Base-by-base conservation (phyloP, 2,797 vertebrate genomes). In the Mionectes olivaceus region DNA sequence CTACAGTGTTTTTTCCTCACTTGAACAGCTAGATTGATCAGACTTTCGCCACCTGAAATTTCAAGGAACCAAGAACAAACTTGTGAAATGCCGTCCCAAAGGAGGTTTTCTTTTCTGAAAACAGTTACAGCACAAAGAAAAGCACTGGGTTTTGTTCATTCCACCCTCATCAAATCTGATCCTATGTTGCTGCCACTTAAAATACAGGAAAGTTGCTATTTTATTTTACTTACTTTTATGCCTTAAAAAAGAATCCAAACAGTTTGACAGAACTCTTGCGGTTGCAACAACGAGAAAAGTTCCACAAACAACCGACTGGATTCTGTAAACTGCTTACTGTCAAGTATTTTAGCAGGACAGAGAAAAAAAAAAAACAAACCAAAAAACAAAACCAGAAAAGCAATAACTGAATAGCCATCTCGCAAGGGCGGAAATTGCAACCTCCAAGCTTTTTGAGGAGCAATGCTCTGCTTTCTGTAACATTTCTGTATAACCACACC, bases 231-330 rank as follows among this genome's bases (percentile, higher is more conserved):
- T 81, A 65, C n/a, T 71, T 68, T 35, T 44, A 61, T 23, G 10
- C 33, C n/a, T 74, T 32, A 33, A 81, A 55, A 91, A 59, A 57
- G 28, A 63, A 30, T 15, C 21, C 30, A 25, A 30, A 13, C 39
- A 47, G 25, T 79, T 81, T 67, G 13, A 73, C 41, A 83, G 35
- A 80, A 71, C 13, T 22, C 87, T 63, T 69, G 53, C 82, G 93
- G 49, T 21, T 91, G 32, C 50, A 67, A 24, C 39, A 74, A 55
- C 19, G 70, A 63, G 50, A 68, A 46, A 47, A 91, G 71, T 83
- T 76, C 41, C 71, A 50, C 56, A 19, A 55, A 32, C 56, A 63
- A 87, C 41, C 14, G 57, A 68, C 16, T 32, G 16, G 60, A 63
- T 55, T 37, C 67, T 17, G 10, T 13, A 55, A 83, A 33, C 37